Percentiles rank a stretch among this genome's conserved stretches.
These are phyloP conservation scores for Xylocampa areola DNA, from an alignment of 2,888 invertebrate species.

Conservation along the genomic window DNA sequence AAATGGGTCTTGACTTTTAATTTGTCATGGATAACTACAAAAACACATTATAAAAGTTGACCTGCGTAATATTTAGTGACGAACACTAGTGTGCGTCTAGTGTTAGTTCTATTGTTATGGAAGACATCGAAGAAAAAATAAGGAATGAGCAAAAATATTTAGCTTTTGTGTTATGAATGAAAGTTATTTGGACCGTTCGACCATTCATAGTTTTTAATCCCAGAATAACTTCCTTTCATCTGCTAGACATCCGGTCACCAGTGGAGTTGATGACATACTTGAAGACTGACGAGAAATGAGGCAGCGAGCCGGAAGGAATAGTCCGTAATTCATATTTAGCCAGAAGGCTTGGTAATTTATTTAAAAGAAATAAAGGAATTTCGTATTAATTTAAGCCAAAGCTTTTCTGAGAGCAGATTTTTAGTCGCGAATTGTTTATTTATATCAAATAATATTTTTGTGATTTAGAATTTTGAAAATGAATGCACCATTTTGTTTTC, in stretches of 20 bases:
- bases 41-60: no score
- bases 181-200: slow-evolving; percentile 45
- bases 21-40: no score
- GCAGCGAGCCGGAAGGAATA: slow-evolving; percentile 15
- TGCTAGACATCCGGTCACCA: slow-evolving; percentile 59
- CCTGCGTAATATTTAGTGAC: no score
- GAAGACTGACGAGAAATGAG: slow-evolving; percentile 37
- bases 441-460: no score
- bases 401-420: no score
- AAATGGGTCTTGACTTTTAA: no score
- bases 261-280: slow-evolving; percentile 53
- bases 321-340: slow-evolving; percentile 10
- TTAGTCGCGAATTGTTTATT: no score
- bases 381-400: no score
- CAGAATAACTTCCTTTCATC: slow-evolving; percentile 61
- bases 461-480: no score
- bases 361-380: neutral
- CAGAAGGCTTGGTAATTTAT: slow-evolving; percentile 1
- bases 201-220: slow-evolving; percentile 57
- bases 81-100: no score
- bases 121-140: slow-evolving; percentile 36
- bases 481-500: neutral
- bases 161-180: slow-evolving; percentile 47
- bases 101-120: no score
- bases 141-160: slow-evolving; percentile 33